Base-by-base conservation (phyloP, 92 coral and sea anemone genomes). In the Pocillopora meandrina region DNA sequence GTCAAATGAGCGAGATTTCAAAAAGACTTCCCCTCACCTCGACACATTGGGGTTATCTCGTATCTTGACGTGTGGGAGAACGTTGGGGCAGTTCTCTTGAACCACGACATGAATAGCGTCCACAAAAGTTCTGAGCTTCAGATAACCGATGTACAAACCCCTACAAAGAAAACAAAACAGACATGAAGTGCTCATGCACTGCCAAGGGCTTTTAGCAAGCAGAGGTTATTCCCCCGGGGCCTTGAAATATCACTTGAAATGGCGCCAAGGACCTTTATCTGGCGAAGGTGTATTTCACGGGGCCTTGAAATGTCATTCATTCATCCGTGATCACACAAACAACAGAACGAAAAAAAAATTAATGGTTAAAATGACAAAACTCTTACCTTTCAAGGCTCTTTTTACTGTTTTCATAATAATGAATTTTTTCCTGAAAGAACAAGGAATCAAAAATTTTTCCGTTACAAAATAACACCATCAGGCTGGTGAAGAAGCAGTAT, bases 31-130 rank as follows among this genome's bases (percentile, higher is more conserved):
- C 71, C 33, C 74, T 90, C 89, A 95, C 98, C 98, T 95, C 49
- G 98, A 96, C 26, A 96, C 99, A 77, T 96, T 95, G 19, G 99
- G 99, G 77, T 96, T 96, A 76, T 94, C 99, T 33, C 99, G 84
- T 72, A 96, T 93, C 80, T 92, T 96, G 52, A 96, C 95, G 74
- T 96, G 99, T 26, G 99, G 98, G 5, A 96, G 88, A 55, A 96
- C 98, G 78, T 96, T 96, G 9, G 99, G 99, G 35, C 91, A 90
- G 82, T 64, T 88, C 78, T 95, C 95, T 35, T 93, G 92, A 36
- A 95, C 99, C n/a, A 95, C 98, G 12, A 96, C 96, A 65, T 96
- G 99, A 72, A 96, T 96, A 65, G 99, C 99, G 82, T 96, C 99
- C 4, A 96, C 95, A 63, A 93, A 96, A 56, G 99, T 92, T 72